phyloP scores from a whole-genome alignment of 1,140 invertebrate genomes.

The Nephotettix cincticeps region DNA sequence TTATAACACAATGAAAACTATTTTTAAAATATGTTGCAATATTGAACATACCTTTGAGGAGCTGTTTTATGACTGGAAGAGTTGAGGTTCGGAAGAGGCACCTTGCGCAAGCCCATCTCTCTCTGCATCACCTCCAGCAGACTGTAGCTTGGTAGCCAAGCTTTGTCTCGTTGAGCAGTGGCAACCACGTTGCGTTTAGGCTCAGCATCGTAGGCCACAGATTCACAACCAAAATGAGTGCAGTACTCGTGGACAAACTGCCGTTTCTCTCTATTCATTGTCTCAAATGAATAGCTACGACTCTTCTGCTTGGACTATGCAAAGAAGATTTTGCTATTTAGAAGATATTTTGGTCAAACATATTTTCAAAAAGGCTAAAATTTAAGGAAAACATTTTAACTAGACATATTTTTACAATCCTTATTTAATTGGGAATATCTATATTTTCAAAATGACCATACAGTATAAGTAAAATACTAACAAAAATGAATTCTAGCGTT shows the following conservation, averaged over 20 bases:
- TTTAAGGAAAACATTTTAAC: no score
- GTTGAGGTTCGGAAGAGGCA: conserved; percentile 48
- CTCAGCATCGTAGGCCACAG: conserved; percentile 90
- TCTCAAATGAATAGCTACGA: conserved; percentile 85
- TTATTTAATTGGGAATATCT: no score
- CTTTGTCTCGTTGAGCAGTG: conserved; percentile 81
- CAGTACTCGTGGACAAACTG: conserved; percentile 91
- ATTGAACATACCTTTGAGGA: neutral
- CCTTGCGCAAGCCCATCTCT: conserved; percentile 73
- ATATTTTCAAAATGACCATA: no score
- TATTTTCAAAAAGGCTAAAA: no score
- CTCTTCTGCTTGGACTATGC: conserved; percentile 77
- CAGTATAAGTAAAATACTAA: no score
- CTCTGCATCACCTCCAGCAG: conserved; percentile 75
- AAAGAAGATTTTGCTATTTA: conserved; percentile 40
- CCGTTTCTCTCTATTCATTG: conserved; percentile 90
- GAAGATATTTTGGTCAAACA: no score
- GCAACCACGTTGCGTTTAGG: conserved; percentile 94
- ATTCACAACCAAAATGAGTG: conserved; percentile 91
- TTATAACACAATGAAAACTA: no score
- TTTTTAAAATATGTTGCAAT: no score
- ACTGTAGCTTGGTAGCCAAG: conserved; percentile 83
- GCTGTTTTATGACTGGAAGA: neutral
- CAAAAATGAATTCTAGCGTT: no score
- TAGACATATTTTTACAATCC: no score